These are phyloP conservation scores for Lepus oiostolus DNA, from an alignment of 2,797 vertebrate species.

Conservation along the genomic window DNA sequence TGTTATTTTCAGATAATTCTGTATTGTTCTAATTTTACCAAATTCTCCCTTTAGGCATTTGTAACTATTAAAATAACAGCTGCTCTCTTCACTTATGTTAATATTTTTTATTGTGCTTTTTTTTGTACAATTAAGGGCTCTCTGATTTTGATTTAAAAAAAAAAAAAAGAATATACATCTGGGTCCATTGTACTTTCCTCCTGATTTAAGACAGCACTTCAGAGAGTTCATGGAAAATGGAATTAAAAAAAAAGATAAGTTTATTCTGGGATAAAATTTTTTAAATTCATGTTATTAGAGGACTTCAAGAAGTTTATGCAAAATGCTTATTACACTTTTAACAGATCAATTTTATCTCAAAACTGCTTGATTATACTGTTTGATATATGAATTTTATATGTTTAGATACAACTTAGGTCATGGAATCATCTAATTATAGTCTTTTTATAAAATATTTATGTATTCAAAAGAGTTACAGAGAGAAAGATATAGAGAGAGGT, in stretches of 20 bases:
- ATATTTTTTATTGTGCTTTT: neutral
- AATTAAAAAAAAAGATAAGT: too few relatives aligned
- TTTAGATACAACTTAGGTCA: neutral
- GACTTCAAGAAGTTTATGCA: neutral
- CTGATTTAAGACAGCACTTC: neutral
- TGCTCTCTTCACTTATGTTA: conserved; percentile 10
- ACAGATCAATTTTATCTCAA: neutral
- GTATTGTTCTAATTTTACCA: conserved; percentile 50
- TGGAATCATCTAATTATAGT: neutral
- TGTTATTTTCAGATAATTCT: conserved; percentile 75
- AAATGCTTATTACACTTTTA: neutral
- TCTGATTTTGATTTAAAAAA: neutral
- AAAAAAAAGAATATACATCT: neutral
- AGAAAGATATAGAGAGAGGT: too few relatives aligned
- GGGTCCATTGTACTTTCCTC: conserved; percentile 28
- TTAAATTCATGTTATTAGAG: too few relatives aligned
- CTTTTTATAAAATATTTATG: neutral
- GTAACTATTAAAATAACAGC: conserved; percentile 5
- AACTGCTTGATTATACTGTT: neutral
- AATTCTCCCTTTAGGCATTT: conserved; percentile 54
- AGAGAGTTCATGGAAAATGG: too few relatives aligned
- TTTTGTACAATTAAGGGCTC: neutral
- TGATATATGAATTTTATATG: neutral
- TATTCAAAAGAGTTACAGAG: too few relatives aligned
- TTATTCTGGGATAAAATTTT: too few relatives aligned